Percentiles rank a stretch among this genome's conserved stretches.
These are phyloP conservation scores for Allophyes oxyacanthae DNA, from an alignment of 2,888 invertebrate species.

Conservation along the genomic window DNA sequence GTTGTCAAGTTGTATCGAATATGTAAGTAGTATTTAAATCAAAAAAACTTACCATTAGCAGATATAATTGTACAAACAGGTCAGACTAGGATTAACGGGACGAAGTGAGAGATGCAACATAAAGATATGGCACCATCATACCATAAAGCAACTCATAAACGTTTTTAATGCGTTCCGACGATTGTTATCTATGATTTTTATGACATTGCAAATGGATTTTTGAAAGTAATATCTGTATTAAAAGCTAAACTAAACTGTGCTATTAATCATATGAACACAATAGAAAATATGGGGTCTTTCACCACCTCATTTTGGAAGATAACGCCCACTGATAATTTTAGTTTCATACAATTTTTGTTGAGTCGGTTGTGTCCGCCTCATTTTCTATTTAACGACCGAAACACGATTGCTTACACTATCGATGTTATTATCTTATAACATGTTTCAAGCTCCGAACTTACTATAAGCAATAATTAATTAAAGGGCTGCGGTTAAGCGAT, in stretches of 20 bases:
- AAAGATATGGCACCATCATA: slow-evolving; percentile 79
- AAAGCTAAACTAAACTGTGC: slow-evolving; percentile 63
- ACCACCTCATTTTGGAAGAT: slow-evolving; percentile 48
- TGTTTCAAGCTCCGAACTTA: not conserved
- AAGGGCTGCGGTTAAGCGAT: slow-evolving; percentile 4
- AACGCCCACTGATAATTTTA: slow-evolving; percentile 33
- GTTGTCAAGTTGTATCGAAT: too few species aligned
- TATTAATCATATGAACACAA: slow-evolving; percentile 72
- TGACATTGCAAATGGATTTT: slow-evolving; percentile 82
- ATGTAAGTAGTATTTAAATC: too few species aligned
- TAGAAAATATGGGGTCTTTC: slow-evolving; percentile 61
- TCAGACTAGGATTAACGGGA: slow-evolving; percentile 64
- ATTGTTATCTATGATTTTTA: slow-evolving; percentile 84
- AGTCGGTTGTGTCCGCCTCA: slow-evolving; percentile 16
- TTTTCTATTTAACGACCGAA: slow-evolving; percentile 36
- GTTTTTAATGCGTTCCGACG: slow-evolving; percentile 76
- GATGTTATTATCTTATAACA: slow-evolving; percentile 8
- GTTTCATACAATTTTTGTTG: slow-evolving; percentile 36
- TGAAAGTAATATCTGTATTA: slow-evolving; percentile 81
- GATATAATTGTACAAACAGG: slow-evolving; percentile 37
- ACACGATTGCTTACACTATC: slow-evolving; percentile 24
- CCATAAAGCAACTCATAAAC: slow-evolving; percentile 78
- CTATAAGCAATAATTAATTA: slow-evolving; percentile 21
- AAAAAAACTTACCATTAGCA: not conserved
- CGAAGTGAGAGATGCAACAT: slow-evolving; percentile 77